Conservation (phyloP, 2,113 vertebrate species). For the Cyprinodon brontotheroides region DNA sequence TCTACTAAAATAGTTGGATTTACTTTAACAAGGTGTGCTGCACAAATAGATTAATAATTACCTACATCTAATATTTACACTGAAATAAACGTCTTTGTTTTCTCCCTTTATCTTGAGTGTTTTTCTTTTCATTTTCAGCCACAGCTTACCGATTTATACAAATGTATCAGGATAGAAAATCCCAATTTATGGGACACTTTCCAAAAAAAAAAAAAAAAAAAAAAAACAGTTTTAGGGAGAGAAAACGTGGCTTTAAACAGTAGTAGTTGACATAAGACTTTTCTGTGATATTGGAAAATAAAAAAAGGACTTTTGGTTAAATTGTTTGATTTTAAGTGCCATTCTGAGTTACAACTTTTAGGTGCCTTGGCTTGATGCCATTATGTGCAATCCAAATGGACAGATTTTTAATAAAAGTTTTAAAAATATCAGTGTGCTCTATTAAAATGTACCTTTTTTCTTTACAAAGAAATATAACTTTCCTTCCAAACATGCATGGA, state of each 20-base stretch:
- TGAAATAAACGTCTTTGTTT: slow-evolving; percentile 40
- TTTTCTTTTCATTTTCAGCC: slow-evolving; percentile 32
- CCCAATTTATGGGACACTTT: slow-evolving; percentile 14
- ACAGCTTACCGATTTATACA: slow-evolving; percentile 42
- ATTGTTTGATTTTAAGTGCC: slow-evolving; percentile 47
- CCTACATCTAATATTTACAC: slow-evolving; percentile 75
- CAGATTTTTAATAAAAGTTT: slow-evolving; percentile 23
- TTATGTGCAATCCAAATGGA: slow-evolving; percentile 46
- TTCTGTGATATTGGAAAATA: slow-evolving; percentile 45
- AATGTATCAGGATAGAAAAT: background rate
- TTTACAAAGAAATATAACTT: slow-evolving; percentile 66
- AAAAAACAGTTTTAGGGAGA: slow-evolving; percentile 44
- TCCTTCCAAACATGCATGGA: slow-evolving; percentile 62
- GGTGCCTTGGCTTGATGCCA: slow-evolving; percentile 38
- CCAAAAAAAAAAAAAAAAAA: slow-evolving; percentile 54
- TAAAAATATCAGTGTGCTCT: slow-evolving; percentile 50
- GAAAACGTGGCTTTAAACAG: slow-evolving; percentile 50
- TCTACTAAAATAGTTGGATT: slow-evolving; percentile 47
- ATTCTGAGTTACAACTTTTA: slow-evolving; percentile 39
- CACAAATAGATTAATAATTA: slow-evolving; percentile 42
- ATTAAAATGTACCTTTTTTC: slow-evolving; percentile 56
- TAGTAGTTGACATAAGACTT: slow-evolving; percentile 37
- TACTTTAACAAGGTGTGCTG: slow-evolving; percentile 52
- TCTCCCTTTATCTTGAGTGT: slow-evolving; percentile 54
- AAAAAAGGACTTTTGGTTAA: slow-evolving; percentile 25